Base-by-base conservation (phyloP, 2,888 invertebrate species). In the Acrobasis suavella region DNA sequence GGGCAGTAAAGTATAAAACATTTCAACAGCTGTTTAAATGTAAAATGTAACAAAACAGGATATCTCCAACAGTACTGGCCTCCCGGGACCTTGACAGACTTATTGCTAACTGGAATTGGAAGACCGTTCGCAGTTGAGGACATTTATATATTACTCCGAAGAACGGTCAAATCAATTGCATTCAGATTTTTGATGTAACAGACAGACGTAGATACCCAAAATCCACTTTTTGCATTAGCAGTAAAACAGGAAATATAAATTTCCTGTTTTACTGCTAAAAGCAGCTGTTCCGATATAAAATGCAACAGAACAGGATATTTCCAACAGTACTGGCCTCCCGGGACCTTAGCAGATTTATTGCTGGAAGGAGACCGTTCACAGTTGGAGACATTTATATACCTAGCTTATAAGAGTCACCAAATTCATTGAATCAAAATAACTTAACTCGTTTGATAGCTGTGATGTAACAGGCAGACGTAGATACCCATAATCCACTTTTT, bases 311-410 rank as follows among this genome's bases (percentile, higher is more conserved):
- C 39, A 10, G 16, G 9, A 8, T 39, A 16, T 32, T 7, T 32
- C 0, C 8, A 32, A 38, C 38, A 39, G 15, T 15, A 10, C 37
- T 39, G 32, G 7, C 32, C 32, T 32, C 38, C 14, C 55, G 14
- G 39, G 15, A 15, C 5, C 55, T 15, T 14, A 5, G 38, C 15
- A 32, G 51, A 51, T 42, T 51, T 51, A 50, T 60, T 60, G 22
- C 17, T n/a, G n/a, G n/a, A n/a, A n/a, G 22, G 58, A n/a, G 58
- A 58, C 37, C 50, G 58, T 58, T 58, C 46, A 7, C 32, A 58
- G 9, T 49, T n/a, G 8, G 22, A 15, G 56, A 22, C 42, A 42
- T 56, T 56, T 56, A 46, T 42, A 42, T 32, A 32, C n/a, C n/a
- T 0, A 6, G 1, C 42, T 56, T 8, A 14, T 6, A 38, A 39